Percentiles rank a stretch among this genome's conserved stretches.
phyloP scores from a whole-genome alignment of 2,888 invertebrate species.

The Drosophila birchii region DNA sequence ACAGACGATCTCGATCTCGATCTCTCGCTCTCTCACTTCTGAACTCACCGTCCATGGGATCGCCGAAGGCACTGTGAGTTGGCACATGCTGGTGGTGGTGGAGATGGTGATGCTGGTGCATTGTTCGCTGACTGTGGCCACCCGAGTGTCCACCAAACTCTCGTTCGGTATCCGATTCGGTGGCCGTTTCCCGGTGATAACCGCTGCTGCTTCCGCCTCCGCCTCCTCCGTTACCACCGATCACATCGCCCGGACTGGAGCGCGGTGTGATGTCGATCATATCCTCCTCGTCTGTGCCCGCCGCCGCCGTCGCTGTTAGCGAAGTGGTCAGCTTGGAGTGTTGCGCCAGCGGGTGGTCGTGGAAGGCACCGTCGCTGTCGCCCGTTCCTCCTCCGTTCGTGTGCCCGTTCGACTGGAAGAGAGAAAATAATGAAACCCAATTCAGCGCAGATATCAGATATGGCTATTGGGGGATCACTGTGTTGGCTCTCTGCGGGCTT shows the following conservation, averaged over 20 bases:
- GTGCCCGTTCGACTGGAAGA: conserved; percentile 82
- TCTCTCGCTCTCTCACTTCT: neutral
- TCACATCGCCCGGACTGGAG: conserved; percentile 83
- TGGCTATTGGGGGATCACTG: conserved; percentile 2
- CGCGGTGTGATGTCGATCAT: conserved; percentile 89
- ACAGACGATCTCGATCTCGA: conserved; percentile 12
- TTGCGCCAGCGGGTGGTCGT: conserved; percentile 81
- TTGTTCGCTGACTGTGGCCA: conserved; percentile 60
- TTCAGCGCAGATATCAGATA: conserved; percentile 5
- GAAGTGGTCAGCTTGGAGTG: conserved; percentile 58
- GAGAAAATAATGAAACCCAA: conserved; percentile 8
- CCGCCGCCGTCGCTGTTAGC: conserved; percentile 61
- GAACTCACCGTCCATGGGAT: conserved; percentile 79
- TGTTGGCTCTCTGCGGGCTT: conserved; percentile 16
- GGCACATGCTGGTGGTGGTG: conserved; percentile 82
- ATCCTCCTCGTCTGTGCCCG: conserved; percentile 86
- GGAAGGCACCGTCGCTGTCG: conserved; percentile 53
- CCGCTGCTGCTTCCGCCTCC: conserved; percentile 52
- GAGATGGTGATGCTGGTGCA: conserved; percentile 61
- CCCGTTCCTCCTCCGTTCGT: conserved; percentile 57
- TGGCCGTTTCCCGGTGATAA: conserved; percentile 71
- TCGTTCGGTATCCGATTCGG: conserved; percentile 81
- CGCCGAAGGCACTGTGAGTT: conserved; percentile 84
- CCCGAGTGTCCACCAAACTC: conserved; percentile 61
- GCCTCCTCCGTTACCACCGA: conserved; percentile 50